Base-by-base conservation (phyloP, 2,113 vertebrate species). In the Tor tambroides region DNA sequence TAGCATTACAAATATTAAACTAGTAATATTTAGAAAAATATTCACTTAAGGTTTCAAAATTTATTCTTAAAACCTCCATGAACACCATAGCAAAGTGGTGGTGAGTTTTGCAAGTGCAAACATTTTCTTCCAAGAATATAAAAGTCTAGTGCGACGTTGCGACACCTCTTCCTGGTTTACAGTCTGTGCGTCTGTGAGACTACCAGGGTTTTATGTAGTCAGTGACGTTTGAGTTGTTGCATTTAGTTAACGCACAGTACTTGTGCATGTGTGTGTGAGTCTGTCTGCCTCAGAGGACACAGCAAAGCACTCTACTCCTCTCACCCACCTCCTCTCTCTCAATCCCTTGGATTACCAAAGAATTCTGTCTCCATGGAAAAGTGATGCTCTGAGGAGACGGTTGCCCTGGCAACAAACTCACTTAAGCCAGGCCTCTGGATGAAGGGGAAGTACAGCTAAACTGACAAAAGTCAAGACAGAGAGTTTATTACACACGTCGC, bases 291-390 rank as follows among this genome's bases (percentile, higher is more conserved):
- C 89, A 14, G 38, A 82, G 92, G 77, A 89, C 88, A 89, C 91
- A 35, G 43, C 79, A 75, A 74, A 72, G 51, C 77, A 85, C 63
- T 49, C 86, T 85, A 81, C 88, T 90, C 86, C 38, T 67, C 89
- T 80, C 91, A 89, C 89, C 89, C 90, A 90, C 91, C 89, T 89
- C 74, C 56, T 93, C 88, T 92, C 89, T 89, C 90, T 90, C 91
- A 91, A 92, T 92, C 92, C 90, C 88, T 91, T 69, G 92, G 88
- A 93, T 92, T 94, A 94, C 94, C 93, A 94, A 93, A 94, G 90
- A 91, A 92, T 94, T 91, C 83, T 19, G 92, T 93, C 92, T 94
- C 92, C 87, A 89, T 91, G 91, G 92, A 92, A 91, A 92, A 92
- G 82, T 79, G 87, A 87, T 93, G 91, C 92, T 90, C 91, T 86